These are phyloP conservation scores for Allolobophora icterica DNA, from an alignment of 2,888 invertebrate genomes.

Conservation along the genomic window DNA sequence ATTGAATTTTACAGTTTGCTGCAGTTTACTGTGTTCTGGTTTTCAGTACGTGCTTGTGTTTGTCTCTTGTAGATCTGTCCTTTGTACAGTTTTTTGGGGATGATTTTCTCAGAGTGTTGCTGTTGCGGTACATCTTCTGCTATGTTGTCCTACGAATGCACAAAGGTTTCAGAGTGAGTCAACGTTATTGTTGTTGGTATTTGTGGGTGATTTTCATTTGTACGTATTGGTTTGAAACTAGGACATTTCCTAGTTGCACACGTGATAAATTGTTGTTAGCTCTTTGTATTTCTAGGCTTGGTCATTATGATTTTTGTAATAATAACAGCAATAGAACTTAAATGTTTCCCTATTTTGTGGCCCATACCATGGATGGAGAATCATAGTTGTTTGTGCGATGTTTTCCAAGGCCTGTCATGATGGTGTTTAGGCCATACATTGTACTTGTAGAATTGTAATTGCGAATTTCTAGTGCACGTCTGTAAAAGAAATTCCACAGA, in stretches of 20 bases:
- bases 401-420: background rate
- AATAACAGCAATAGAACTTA: background rate
- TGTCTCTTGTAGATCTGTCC: conserved; percentile 61
- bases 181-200: background rate
- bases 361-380: background rate
- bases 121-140: conserved; percentile 91
- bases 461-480: background rate
- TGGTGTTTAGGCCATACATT: background rate
- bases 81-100: conserved; percentile 87
- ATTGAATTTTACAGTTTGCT: background rate
- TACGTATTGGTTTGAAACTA: background rate
- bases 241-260: background rate
- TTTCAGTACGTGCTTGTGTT: background rate
- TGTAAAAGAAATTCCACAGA: background rate
- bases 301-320: background rate
- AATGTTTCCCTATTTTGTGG: background rate
- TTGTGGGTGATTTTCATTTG: background rate
- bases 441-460: background rate
- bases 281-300: background rate
- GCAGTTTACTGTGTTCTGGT: background rate
- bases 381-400: background rate
- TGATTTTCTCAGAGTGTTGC: conserved; percentile 86
- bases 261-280: background rate
- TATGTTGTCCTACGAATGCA: conserved; percentile 87
- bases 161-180: conserved; percentile 74